Percentiles rank a stretch among this genome's conserved stretches.
These are phyloP conservation scores for Cirrhinus mrigala DNA, from an alignment of 2,797 vertebrate species.

Conservation along the genomic window DNA sequence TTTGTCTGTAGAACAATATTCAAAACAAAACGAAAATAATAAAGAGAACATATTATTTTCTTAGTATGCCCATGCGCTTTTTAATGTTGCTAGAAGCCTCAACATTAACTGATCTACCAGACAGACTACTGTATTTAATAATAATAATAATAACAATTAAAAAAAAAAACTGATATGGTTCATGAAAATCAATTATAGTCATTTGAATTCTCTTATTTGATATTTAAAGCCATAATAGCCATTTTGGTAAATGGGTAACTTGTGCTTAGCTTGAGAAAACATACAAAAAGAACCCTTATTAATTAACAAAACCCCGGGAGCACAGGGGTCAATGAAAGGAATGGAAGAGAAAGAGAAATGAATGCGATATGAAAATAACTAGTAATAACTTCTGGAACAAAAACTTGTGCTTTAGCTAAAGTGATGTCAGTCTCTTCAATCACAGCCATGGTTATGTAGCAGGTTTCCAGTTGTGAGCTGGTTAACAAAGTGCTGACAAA, in stretches of 20 bases:
- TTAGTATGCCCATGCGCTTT: not conserved
- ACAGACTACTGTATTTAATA: not conserved
- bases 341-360: slow-evolving; percentile 12
- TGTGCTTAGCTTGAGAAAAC: slow-evolving; percentile 52
- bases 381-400: slow-evolving; percentile 7
- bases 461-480: slow-evolving; percentile 4
- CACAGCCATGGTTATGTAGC: not conserved
- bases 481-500: slow-evolving; percentile 30
- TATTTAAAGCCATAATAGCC: slow-evolving; percentile 47
- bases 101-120: slow-evolving; percentile 40
- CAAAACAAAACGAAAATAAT: not conserved
- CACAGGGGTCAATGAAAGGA: slow-evolving; percentile 17
- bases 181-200: slow-evolving; percentile 27
- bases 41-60: not conserved
- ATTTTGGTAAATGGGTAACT: slow-evolving; percentile 34
- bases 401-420: slow-evolving; percentile 48
- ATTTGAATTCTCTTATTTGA: slow-evolving; percentile 29
- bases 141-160: too few relatives aligned
- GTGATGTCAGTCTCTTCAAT: slow-evolving; percentile 10
- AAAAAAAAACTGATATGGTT: slow-evolving; percentile 1
- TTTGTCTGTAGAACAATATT: not conserved
- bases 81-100: slow-evolving; percentile 34
- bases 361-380: not conserved
- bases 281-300: slow-evolving; percentile 1
- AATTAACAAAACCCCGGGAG: slow-evolving; percentile 11